Evolutionary conservation across 2,113 vertebrate genomes (phyloP).

Genomic region (Lates calcarifer): DNA sequence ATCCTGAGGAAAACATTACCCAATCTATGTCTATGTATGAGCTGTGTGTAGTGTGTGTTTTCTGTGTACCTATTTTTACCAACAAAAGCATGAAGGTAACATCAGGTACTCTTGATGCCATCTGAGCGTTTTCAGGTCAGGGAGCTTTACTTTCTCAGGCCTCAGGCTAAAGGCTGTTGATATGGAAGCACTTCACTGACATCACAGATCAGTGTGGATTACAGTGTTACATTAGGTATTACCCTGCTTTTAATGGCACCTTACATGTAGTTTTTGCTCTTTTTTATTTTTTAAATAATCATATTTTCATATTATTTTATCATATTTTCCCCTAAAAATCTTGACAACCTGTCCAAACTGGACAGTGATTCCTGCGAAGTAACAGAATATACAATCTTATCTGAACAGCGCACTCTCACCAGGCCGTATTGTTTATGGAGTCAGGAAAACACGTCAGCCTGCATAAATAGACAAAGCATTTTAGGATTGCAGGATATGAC

Average conservation of each 20-base stretch:
- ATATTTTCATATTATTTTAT: no score
- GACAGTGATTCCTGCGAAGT: slow-evolving; percentile 33
- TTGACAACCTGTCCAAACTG: slow-evolving; percentile 43
- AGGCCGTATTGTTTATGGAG: slow-evolving; percentile 67
- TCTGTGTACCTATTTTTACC: neutral
- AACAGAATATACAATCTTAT: slow-evolving; percentile 65
- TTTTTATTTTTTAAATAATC: no score
- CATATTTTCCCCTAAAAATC: neutral
- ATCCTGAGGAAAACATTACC: neutral
- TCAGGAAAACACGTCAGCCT: slow-evolving; percentile 65
- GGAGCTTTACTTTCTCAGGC: slow-evolving; percentile 26
- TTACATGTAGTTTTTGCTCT: neutral
- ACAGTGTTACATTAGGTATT: slow-evolving; percentile 2
- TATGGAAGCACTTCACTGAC: slow-evolving; percentile 15
- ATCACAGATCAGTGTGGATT: slow-evolving; percentile 1
- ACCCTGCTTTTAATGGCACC: slow-evolving; percentile 19
- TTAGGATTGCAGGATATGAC: slow-evolving; percentile 71
- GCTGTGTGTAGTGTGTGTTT: neutral
- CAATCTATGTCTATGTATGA: neutral
- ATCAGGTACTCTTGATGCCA: slow-evolving; percentile 29
- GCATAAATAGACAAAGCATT: slow-evolving; percentile 73
- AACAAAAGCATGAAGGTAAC: neutral
- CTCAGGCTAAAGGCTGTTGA: slow-evolving; percentile 1
- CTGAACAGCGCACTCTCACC: slow-evolving; percentile 52
- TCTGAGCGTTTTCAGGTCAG: slow-evolving; percentile 39